Conservation (phyloP, 2,113 vertebrate species). For the Mionectes macconnelli region DNA sequence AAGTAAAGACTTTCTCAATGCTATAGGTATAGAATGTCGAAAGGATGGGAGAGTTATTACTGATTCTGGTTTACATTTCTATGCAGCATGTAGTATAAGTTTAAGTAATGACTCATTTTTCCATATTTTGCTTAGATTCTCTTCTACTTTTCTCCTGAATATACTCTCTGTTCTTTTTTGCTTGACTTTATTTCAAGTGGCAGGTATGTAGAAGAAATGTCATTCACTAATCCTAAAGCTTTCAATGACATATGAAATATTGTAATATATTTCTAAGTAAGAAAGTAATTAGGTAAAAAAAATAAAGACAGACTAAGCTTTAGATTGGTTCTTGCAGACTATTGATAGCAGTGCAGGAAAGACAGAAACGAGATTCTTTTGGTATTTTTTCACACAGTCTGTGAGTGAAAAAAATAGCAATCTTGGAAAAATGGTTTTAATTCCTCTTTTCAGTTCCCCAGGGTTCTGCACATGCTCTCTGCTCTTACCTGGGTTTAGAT, state of each 20-base stretch:
- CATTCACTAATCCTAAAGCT: background rate
- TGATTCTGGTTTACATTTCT: background rate
- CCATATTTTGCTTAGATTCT: background rate
- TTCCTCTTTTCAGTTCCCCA: background rate
- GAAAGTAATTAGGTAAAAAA: background rate
- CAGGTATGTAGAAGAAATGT: background rate
- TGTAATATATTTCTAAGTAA: background rate
- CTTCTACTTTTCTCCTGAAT: background rate
- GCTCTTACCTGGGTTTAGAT: background rate
- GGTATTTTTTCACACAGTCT: background rate
- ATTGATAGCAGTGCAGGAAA: background rate
- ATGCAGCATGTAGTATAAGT: background rate
- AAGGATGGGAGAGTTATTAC: background rate
- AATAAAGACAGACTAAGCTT: background rate
- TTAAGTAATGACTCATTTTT: background rate
- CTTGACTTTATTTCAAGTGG: background rate
- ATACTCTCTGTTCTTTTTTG: background rate
- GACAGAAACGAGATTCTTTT: background rate
- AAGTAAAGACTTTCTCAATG: background rate
- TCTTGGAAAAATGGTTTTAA: background rate
- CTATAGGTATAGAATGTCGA: background rate
- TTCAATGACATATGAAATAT: background rate
- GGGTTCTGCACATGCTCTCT: background rate
- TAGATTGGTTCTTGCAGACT: background rate
- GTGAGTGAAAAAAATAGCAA: rapidly evolving